Conservation (phyloP, 2,113 vertebrate species). For the Epinephelus fuscoguttatus region DNA sequence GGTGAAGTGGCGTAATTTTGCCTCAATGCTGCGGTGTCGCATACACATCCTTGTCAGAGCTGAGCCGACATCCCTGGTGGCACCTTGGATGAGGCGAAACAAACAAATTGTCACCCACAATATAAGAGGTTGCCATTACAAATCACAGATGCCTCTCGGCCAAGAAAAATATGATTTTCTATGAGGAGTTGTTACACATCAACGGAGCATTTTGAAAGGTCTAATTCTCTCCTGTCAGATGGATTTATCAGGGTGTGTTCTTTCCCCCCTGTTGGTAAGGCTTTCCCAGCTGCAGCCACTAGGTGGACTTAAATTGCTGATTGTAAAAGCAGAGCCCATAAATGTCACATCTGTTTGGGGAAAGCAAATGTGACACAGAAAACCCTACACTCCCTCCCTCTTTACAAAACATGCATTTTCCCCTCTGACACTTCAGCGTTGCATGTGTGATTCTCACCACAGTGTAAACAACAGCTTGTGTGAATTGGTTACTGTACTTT, state of each 20-base stretch:
- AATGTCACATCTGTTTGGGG: slow-evolving; percentile 55
- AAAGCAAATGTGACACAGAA: slow-evolving; percentile 37
- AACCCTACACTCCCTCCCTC: not conserved
- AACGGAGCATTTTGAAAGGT: slow-evolving; percentile 14
- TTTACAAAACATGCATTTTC: slow-evolving; percentile 27
- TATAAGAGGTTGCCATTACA: not conserved
- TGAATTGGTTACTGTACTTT: slow-evolving; percentile 64
- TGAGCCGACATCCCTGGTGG: slow-evolving; percentile 96
- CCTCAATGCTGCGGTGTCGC: slow-evolving; percentile 98
- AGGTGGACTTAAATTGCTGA: slow-evolving; percentile 17
- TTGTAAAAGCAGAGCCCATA: not conserved
- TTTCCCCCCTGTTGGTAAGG: not conserved
- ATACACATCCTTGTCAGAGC: slow-evolving; percentile 99
- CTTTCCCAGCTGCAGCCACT: slow-evolving; percentile 43
- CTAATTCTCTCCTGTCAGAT: slow-evolving; percentile 19
- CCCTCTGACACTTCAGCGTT: slow-evolving; percentile 15
- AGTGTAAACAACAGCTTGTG: slow-evolving; percentile 51
- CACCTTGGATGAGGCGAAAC: slow-evolving; percentile 84
- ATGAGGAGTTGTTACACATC: not conserved
- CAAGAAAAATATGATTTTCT: not conserved
- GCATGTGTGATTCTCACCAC: not conserved
- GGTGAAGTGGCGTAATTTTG: slow-evolving; percentile 97
- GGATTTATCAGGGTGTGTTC: not conserved
- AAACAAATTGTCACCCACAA: slow-evolving; percentile 1
- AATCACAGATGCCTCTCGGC: not conserved